Evolutionary conservation across 2,113 vertebrate species (phyloP).

Genomic region (Myotis lucifugus): DNA sequence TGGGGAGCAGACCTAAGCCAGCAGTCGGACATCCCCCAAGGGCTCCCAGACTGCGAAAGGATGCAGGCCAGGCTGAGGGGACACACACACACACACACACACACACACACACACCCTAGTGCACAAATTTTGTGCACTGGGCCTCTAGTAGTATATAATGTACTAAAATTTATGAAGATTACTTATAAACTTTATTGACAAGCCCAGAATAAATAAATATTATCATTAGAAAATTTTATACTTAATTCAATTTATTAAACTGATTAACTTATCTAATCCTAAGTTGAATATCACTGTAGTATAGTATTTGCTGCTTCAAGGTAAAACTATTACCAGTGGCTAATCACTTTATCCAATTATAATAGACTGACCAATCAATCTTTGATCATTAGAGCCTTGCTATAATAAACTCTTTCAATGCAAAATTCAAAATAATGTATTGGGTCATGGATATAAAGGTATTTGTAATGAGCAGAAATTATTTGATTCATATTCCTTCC

Average conservation of each 20-base stretch:
- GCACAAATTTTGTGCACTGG: no score
- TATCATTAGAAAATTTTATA: neutral
- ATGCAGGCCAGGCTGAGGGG: no score
- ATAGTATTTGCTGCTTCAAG: neutral
- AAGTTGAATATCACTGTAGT: neutral
- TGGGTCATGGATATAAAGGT: neutral
- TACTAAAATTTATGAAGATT: neutral
- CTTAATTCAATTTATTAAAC: neutral
- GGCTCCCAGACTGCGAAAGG: no score
- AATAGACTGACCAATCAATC: neutral
- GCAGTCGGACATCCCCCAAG: no score
- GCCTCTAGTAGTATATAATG: neutral
- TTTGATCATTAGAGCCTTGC: neutral
- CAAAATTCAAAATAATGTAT: neutral
- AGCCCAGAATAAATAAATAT: neutral
- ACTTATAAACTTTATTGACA: neutral
- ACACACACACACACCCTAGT: no score
- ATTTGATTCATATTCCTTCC: neutral
- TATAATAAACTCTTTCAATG: neutral
- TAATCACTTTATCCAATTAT: neutral
- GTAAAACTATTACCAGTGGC: fast-evolving
- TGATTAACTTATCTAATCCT: neutral
- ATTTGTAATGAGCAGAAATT: neutral
- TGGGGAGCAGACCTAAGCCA: no score
- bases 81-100: no score